phyloP scores from a whole-genome alignment of 2,113 vertebrate genomes.

The Poicephalus gulielmi region DNA sequence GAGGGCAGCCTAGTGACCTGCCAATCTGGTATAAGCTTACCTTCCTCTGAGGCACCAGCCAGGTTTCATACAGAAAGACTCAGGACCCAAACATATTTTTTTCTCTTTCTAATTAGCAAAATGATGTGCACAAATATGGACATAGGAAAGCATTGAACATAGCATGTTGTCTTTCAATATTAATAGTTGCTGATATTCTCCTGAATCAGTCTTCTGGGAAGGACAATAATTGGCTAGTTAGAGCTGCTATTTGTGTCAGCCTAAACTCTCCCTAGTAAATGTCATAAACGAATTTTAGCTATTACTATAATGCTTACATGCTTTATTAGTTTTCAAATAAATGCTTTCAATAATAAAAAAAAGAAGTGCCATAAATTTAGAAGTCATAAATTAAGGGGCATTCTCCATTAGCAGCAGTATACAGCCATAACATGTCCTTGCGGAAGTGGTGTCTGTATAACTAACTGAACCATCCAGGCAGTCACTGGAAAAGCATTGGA shows the following conservation, averaged over 20 bases:
- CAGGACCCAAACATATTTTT: neutral
- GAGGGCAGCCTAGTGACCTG: neutral
- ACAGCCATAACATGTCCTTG: neutral
- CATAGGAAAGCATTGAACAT: neutral
- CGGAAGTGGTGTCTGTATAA: neutral
- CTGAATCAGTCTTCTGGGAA: neutral
- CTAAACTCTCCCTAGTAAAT: neutral
- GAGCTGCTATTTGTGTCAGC: neutral
- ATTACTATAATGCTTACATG: neutral
- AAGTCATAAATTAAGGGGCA: constrained; percentile 5
- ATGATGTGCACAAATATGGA: neutral
- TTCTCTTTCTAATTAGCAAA: neutral
- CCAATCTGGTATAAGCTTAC: neutral
- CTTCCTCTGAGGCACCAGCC: neutral
- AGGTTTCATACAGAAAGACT: neutral
- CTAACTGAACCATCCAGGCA: neutral
- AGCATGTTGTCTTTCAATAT: neutral
- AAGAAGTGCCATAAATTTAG: neutral
- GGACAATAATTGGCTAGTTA: neutral
- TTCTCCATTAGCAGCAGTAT: neutral
- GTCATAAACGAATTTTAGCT: neutral
- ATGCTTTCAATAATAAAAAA: neutral
- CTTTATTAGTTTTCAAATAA: constrained; percentile 37
- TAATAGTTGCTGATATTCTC: neutral
- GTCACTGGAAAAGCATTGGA: neutral